phyloP scores from a whole-genome alignment of 2,797 vertebrate species.

The Channa striata region DNA sequence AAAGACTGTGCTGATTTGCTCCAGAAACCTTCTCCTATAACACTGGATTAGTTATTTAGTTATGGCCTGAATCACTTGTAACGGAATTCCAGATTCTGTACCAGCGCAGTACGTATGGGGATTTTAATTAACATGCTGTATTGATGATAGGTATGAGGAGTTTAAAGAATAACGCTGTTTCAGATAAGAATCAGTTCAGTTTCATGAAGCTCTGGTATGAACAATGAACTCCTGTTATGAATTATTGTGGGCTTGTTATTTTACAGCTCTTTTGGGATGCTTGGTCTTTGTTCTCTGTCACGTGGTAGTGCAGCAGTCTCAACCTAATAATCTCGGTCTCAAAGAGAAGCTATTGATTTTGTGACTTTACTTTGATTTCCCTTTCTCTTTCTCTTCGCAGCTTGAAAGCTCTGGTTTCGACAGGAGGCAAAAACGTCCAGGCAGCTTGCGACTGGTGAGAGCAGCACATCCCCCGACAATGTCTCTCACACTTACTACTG shows the following conservation, averaged over 20 bases:
- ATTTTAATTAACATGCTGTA: conserved; percentile 11
- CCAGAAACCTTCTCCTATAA: neutral
- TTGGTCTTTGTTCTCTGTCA: conserved; percentile 52
- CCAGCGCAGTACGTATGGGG: neutral
- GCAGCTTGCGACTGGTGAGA: conserved; percentile 99
- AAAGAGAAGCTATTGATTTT: conserved; percentile 80
- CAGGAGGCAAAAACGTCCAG: conserved; percentile 96
- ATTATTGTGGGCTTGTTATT: conserved; percentile 22
- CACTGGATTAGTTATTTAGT: conserved; percentile 19
- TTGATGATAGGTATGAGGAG: conserved; percentile 1
- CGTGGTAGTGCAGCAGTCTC: conserved; percentile 42
- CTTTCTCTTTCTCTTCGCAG: conserved; percentile 79
- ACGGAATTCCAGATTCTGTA: neutral
- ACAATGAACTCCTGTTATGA: conserved; percentile 34
- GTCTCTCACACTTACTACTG: conserved; percentile 4
- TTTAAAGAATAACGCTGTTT: conserved; percentile 4
- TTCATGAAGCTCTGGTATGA: conserved; percentile 27
- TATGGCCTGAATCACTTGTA: conserved; percentile 5
- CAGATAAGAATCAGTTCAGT: conserved; percentile 4
- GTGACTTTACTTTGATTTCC: conserved; percentile 73
- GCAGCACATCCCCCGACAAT: neutral
- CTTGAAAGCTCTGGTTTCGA: conserved; percentile 96
- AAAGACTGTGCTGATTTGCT: conserved; percentile 2
- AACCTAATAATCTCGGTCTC: conserved; percentile 67
- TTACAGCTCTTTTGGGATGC: conserved; percentile 41